These are phyloP conservation scores for Ammodytes marinus DNA, from an alignment of 2,113 vertebrate genomes.

Conservation along the genomic window DNA sequence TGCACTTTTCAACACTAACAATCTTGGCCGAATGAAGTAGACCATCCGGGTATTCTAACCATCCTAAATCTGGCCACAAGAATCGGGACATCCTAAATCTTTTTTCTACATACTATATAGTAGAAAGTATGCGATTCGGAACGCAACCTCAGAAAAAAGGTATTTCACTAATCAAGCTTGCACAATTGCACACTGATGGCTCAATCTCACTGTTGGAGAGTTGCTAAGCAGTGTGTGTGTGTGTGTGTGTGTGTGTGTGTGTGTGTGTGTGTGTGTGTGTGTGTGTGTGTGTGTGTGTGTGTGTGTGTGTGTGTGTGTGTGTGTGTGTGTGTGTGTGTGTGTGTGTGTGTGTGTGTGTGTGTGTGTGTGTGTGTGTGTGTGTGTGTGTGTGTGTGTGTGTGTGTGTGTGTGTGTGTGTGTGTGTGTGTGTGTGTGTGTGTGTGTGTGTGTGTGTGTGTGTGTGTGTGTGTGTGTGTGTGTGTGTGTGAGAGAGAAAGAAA, in stretches of 20 bases:
- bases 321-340: neutral
- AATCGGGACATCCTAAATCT: no score
- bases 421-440: neutral
- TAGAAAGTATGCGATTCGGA: no score
- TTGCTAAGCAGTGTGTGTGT: neutral
- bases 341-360: conserved; percentile 28
- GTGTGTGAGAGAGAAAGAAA: conserved; percentile 12
- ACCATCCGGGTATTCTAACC: no score
- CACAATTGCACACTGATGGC: conserved; percentile 37
- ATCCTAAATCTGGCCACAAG: no score
- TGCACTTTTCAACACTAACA: no score
- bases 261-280: neutral
- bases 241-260: neutral
- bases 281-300: neutral
- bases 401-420: neutral
- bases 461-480: neutral
- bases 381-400: neutral
- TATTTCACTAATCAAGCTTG: conserved; percentile 36
- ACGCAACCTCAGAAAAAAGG: conserved; percentile 2
- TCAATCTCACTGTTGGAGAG: conserved; percentile 45
- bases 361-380: conserved; percentile 31
- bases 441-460: conserved; percentile 6
- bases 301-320: neutral
- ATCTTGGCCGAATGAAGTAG: no score
- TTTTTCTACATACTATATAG: no score